Conservation (phyloP, 2,888 invertebrate species). For the Ashinkailepas kermadecensis region DNA sequence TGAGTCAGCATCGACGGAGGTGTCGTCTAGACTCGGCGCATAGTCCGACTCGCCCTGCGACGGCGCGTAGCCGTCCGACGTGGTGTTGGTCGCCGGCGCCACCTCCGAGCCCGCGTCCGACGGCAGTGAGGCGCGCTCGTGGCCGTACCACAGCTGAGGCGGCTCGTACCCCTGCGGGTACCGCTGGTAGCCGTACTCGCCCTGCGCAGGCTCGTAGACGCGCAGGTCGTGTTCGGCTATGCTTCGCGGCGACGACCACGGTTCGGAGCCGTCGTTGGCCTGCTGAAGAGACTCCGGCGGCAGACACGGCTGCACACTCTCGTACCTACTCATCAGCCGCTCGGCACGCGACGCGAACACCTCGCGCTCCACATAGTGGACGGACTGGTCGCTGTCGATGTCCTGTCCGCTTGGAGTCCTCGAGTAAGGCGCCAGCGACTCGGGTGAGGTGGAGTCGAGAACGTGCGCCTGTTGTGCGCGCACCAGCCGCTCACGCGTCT, state of each 20-base stretch:
- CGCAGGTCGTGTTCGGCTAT: not conserved
- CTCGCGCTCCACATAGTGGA: not conserved
- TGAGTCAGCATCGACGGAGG: not conserved
- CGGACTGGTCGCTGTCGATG: not conserved
- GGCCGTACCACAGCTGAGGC: constrained; percentile 15
- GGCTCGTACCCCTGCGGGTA: constrained; percentile 15
- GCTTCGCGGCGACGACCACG: not conserved
- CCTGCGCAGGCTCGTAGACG: constrained; percentile 5
- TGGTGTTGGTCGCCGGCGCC: not conserved
- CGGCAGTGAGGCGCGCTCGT: constrained; percentile 1
- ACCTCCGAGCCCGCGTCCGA: not conserved
- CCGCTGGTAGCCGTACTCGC: constrained; percentile 5
- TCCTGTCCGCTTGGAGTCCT: not conserved
- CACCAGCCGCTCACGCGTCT: not conserved
- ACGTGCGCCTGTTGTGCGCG: not conserved
- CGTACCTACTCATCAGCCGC: constrained; percentile 14
- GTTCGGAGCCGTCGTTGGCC: not conserved
- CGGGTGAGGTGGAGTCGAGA: not conserved
- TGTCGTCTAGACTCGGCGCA: not conserved
- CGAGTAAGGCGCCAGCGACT: not conserved
- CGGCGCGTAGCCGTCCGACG: not conserved
- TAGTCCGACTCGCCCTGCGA: constrained; percentile 12
- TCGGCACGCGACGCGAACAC: not conserved
- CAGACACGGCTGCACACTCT: not conserved
- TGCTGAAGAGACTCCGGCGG: not conserved